These are phyloP conservation scores for Ethmia dodecea DNA, from an alignment of 2,888 invertebrate genomes.

Conservation along the genomic window DNA sequence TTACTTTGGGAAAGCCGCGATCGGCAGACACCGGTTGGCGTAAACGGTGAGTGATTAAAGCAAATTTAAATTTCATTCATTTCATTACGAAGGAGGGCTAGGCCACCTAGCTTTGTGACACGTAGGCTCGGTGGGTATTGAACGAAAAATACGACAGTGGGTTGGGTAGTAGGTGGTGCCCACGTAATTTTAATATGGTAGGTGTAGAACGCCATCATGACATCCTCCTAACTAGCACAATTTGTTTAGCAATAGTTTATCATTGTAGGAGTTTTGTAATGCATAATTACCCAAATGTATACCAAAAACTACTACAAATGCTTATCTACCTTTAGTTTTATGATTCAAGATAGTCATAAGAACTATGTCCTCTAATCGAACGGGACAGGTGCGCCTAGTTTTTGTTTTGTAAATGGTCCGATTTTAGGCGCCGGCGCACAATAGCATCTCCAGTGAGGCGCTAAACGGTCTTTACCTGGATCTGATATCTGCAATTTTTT, in stretches of 20 bases:
- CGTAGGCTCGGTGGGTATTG: slow-evolving; percentile 54
- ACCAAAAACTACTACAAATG: too few species aligned
- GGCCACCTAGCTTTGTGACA: slow-evolving; percentile 50
- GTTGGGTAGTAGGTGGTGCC: slow-evolving; percentile 67
- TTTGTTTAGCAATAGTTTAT: slow-evolving; percentile 31
- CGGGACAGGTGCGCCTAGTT: slow-evolving; percentile 14
- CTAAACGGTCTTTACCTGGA: slow-evolving; percentile 56
- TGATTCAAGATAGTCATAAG: too few species aligned
- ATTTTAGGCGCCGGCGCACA: slow-evolving; percentile 59
- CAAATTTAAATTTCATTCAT: slow-evolving; percentile 37
- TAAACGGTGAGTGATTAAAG: slow-evolving; percentile 62
- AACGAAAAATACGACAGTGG: slow-evolving; percentile 61
- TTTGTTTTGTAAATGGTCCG: slow-evolving; percentile 41
- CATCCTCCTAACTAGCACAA: slow-evolving; percentile 45
- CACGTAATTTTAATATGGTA: slow-evolving; percentile 62
- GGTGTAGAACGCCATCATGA: slow-evolving; percentile 55
- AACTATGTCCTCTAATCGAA: neutral
- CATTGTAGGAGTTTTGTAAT: too few species aligned
- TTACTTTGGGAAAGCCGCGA: slow-evolving; percentile 50
- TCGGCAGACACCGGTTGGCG: slow-evolving; percentile 44
- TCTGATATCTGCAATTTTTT: slow-evolving; percentile 46
- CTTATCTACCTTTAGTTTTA: neutral
- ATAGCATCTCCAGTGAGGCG: slow-evolving; percentile 52
- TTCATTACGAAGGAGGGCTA: slow-evolving; percentile 35
- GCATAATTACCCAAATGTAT: too few species aligned